These are phyloP conservation scores for Anoplius nigerrimus DNA, from an alignment of 2,888 invertebrate species.

Conservation along the genomic window DNA sequence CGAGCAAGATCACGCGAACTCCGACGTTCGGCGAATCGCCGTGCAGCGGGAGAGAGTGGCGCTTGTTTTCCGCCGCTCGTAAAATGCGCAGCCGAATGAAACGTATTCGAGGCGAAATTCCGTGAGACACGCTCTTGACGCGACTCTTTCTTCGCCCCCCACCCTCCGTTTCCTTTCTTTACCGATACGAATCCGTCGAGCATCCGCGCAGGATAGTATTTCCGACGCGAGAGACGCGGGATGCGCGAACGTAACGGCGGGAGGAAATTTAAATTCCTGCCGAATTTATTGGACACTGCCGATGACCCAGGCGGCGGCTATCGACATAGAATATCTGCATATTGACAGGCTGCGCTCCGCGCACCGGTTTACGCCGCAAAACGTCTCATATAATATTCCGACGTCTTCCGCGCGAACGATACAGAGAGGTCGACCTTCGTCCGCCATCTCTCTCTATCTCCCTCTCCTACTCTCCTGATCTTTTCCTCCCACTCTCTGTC, in stretches of 20 bases:
- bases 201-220: not conserved
- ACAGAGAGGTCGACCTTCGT: constrained; percentile 20
- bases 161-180: no score
- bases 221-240: not conserved
- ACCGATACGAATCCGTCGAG: not conserved
- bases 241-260: not conserved
- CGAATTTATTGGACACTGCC: not conserved
- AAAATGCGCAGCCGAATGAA: no score
- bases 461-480: no score
- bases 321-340: constrained; percentile 60
- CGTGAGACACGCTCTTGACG: no score
- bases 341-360: constrained; percentile 58
- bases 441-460: no score
- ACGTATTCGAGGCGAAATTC: no score
- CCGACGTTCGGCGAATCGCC: no score
- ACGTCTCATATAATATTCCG: constrained; percentile 55
- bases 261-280: not conserved
- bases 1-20: no score
- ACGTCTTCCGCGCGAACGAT: constrained; percentile 35
- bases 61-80: no score
- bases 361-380: constrained; percentile 60
- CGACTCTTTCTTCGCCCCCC: no score
- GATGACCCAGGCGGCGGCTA: constrained; percentile 20
- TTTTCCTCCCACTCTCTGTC: no score
- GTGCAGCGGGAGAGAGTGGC: no score